A percentile compares a stretch with the other conserved stretches of the same genome.
Conservation (phyloP, 2,113 vertebrate species). For the Myotis brandtii region DNA sequence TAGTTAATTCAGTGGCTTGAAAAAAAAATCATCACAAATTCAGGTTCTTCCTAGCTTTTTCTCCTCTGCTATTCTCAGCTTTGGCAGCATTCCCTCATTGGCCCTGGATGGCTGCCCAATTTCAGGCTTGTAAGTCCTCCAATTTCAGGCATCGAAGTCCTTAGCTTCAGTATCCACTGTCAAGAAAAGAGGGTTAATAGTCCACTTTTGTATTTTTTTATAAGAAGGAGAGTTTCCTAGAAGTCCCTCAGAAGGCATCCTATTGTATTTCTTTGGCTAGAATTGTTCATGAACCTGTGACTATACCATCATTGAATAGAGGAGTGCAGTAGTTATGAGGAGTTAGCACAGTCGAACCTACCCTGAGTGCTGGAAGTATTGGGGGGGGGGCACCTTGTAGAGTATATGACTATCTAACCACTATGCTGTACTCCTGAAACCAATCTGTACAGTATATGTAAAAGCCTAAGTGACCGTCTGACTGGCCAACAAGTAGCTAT, state of each 20-base stretch:
- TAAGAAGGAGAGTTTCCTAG: background rate
- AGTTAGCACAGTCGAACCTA: background rate
- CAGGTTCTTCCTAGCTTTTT: background rate
- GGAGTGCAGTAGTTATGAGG: background rate
- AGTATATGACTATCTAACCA: background rate
- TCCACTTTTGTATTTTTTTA: background rate
- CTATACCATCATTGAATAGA: background rate
- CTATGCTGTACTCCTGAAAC: background rate
- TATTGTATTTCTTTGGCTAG: background rate
- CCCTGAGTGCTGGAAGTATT: background rate
- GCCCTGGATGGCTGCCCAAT: background rate
- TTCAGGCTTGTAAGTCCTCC: background rate
- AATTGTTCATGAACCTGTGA: background rate
- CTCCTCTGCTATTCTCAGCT: background rate
- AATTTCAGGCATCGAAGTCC: background rate
- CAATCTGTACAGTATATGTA: too few relatives aligned
- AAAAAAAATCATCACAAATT: conserved; percentile 25
- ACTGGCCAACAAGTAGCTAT: too few relatives aligned
- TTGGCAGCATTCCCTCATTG: background rate
- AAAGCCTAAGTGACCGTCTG: too few relatives aligned
- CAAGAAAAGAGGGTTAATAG: background rate
- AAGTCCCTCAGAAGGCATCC: background rate
- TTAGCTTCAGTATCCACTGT: background rate
- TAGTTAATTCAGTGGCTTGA: conserved; percentile 49
- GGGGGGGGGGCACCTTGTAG: background rate